phyloP scores from a whole-genome alignment of 92 coral and sea anemone genomes.

The Porites divaricata region DNA sequence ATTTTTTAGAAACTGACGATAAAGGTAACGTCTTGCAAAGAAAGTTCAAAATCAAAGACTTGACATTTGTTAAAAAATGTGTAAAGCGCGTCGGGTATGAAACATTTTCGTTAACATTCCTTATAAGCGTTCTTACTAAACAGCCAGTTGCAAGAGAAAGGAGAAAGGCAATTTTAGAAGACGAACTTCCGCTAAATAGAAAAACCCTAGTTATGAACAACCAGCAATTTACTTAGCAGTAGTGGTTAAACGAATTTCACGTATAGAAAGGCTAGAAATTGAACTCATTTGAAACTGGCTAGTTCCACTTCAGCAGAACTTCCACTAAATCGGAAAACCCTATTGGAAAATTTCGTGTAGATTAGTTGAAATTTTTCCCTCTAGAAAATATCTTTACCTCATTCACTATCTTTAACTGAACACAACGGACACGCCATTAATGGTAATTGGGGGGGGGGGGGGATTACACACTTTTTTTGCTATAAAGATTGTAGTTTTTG shows the following conservation, averaged over 20 bases:
- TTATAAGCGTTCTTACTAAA: slow-evolving; percentile 8
- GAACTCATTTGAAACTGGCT: too few species aligned
- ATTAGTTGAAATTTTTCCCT: too few species aligned
- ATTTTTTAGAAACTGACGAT: slow-evolving; percentile 10
- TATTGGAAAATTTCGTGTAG: too few species aligned
- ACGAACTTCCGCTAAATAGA: neutral
- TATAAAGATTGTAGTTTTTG: too few species aligned
- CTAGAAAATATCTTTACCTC: too few species aligned
- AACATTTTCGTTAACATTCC: slow-evolving; percentile 15
- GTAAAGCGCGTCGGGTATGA: slow-evolving; percentile 8
- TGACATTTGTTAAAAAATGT: neutral
- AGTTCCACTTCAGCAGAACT: too few species aligned
- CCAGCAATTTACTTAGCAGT: slow-evolving; percentile 7
- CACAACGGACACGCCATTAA: too few species aligned
- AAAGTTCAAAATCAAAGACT: slow-evolving; percentile 9
- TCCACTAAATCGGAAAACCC: slow-evolving; percentile 8
- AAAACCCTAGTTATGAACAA: neutral
- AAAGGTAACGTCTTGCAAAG: slow-evolving; percentile 10
- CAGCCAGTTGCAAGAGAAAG: slow-evolving; percentile 12
- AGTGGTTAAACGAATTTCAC: slow-evolving; percentile 4
- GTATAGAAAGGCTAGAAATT: too few species aligned
- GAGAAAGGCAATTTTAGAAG: slow-evolving; percentile 9
- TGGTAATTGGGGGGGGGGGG: too few species aligned
- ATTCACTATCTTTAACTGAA: too few species aligned
- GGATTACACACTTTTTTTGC: too few species aligned